Conservation (phyloP, 2,888 invertebrate species). For the Drosophila longiperda region DNA sequence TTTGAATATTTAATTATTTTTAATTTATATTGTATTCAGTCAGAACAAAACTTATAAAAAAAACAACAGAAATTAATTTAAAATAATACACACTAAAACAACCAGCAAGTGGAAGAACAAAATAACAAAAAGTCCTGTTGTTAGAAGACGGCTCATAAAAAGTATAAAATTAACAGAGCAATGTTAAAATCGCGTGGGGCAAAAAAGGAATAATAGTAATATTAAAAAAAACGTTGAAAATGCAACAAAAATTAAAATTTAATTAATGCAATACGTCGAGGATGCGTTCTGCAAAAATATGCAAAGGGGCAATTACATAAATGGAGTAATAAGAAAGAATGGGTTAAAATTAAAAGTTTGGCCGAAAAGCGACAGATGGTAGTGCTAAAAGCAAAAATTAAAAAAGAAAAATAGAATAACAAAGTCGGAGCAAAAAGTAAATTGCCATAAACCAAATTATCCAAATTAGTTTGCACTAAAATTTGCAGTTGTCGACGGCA, state of each 20-base stretch:
- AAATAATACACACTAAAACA: constrained; percentile 45
- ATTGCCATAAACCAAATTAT: constrained; percentile 73
- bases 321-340: constrained; percentile 7
- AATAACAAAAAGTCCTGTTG: background rate
- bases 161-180: constrained; percentile 60
- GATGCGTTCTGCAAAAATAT: constrained; percentile 47
- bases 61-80: constrained; percentile 25
- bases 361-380: constrained; percentile 43
- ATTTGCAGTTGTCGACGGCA: constrained; percentile 49
- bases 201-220: background rate
- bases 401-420: constrained; percentile 35
- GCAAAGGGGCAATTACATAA: constrained; percentile 26
- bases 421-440: constrained; percentile 40
- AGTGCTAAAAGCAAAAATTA: constrained; percentile 26
- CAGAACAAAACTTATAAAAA: constrained; percentile 9
- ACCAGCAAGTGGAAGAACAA: constrained; percentile 9
- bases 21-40: background rate
- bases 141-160: constrained; percentile 12
- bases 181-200: constrained; percentile 11
- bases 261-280: constrained; percentile 69
- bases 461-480: constrained; percentile 75
- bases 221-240: constrained; percentile 18
- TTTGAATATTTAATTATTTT: background rate
- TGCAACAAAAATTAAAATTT: constrained; percentile 66
- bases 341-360: constrained; percentile 19